phyloP scores from a whole-genome alignment of 2,797 vertebrate species.

The Melopsittacus undulatus region DNA sequence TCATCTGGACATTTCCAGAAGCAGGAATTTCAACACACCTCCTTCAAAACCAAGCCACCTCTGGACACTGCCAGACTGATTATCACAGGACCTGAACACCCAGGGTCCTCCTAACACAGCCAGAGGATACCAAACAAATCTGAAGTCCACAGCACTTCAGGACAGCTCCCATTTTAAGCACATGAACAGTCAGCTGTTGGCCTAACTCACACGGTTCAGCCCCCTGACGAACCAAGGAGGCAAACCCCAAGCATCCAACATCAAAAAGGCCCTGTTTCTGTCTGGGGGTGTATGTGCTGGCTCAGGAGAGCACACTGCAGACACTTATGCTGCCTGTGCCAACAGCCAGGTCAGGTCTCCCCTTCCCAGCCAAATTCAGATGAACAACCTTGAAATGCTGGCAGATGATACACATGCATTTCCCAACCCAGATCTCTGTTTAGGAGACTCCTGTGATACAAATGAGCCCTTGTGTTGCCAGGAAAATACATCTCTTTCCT shows the following conservation, averaged over 20 bases:
- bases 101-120: not conserved
- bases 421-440: not conserved
- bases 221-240: not conserved
- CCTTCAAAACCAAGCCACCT: not conserved
- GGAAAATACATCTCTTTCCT: not conserved
- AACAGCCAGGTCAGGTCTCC: not conserved
- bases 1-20: not conserved
- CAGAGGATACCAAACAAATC: not conserved
- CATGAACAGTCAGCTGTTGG: not conserved
- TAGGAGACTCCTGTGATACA: not conserved
- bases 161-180: not conserved
- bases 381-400: not conserved
- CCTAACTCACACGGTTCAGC: not conserved
- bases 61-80: not conserved
- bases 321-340: not conserved
- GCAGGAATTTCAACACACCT: not conserved
- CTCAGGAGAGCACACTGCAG: accelerated
- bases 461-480: not conserved
- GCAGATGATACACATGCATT: not conserved
- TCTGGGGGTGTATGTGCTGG: not conserved
- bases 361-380: not conserved
- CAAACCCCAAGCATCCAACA: accelerated
- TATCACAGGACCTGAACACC: not conserved
- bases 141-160: not conserved
- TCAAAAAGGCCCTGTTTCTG: not conserved